Percentiles rank a stretch among this genome's conserved stretches.
phyloP scores from a whole-genome alignment of 2,888 invertebrate species.

The Pandemis corylana region DNA sequence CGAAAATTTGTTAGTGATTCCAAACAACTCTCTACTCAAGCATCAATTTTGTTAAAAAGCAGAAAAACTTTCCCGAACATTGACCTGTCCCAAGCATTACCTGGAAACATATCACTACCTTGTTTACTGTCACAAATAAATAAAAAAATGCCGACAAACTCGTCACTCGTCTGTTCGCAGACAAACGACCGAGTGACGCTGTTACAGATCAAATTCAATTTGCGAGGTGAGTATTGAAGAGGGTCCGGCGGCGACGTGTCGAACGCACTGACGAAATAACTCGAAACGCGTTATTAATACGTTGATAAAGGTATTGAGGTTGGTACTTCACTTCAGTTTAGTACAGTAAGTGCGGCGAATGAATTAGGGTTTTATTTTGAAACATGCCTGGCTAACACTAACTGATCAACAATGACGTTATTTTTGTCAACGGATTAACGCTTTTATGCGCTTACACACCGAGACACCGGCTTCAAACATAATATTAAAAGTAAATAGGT shows the following conservation, averaged over 20 bases:
- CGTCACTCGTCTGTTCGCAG: conserved; percentile 41
- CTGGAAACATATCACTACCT: background rate
- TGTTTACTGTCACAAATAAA: conserved; percentile 20
- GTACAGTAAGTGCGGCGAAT: too few relatives aligned
- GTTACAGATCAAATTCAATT: conserved; percentile 83
- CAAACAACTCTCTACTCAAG: too few relatives aligned
- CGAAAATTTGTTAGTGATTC: too few relatives aligned
- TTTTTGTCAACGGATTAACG: too few relatives aligned
- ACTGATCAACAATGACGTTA: too few relatives aligned
- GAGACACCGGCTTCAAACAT: too few relatives aligned
- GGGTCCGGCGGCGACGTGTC: conserved; percentile 61
- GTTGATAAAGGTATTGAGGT: conserved; percentile 10
- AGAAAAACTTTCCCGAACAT: background rate
- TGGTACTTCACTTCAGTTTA: background rate
- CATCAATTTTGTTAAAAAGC: background rate
- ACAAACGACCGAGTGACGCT: conserved; percentile 75
- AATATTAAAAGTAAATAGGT: too few relatives aligned
- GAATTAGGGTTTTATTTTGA: too few relatives aligned
- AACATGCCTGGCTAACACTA: too few relatives aligned
- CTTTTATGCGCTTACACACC: too few relatives aligned
- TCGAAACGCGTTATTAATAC: conserved; percentile 16
- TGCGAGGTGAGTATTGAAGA: conserved; percentile 79
- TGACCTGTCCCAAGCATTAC: conserved; percentile 1
- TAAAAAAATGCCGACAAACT: conserved; percentile 34
- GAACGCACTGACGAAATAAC: conserved; percentile 17